Base-by-base conservation (phyloP, 2,113 vertebrate species). In the Paramormyrops kingsleyae region DNA sequence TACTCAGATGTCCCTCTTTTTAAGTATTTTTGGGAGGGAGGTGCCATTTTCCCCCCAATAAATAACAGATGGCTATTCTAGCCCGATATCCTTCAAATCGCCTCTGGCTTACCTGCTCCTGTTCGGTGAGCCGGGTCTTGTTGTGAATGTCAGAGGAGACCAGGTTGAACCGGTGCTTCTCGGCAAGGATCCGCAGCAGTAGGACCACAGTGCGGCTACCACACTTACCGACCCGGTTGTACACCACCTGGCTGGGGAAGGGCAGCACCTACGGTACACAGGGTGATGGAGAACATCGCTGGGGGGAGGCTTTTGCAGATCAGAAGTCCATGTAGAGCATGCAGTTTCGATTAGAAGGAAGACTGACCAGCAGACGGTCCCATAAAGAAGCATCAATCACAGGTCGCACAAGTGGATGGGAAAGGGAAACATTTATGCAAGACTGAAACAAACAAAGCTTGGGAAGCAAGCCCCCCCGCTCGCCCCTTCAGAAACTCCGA, bases 241-340 rank as follows among this genome's bases (percentile, higher is more conserved):
- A 99, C n/a, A 99, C 96, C 95, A 99, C 98, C 95, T 99, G 98
- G 94, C 98, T 98, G 85, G 99, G 99, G 92, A 99, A 99, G 4
- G 97, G 98, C 87, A 99, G 97, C 90, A 96, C 97, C 99, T 99
- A 94, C 10, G 90, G 27, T 27, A 46, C 24, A 50, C 5, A 53
- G 84, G 47, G 19, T 44, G 10, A 24, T 0, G 0, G 52, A 4
- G 44, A 84, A 47, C 83, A n/a, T 46, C 77, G 24, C 1, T 6
- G 44, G 44, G 42, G 83, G 39, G 44, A 3, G 8, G 35, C 17
- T 21, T 10, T 3, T 46, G 21, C 21, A 47, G 8, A 47, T n/a
- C 42, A 46, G 42, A n/a, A 24, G 42, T 3, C 24, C 35, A 3
- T n/a, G 7, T 21, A 47, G 42, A 83, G n/a, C 19, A 21, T 47